phyloP scores from a whole-genome alignment of 2,797 vertebrate genomes.

The Luscinia megarhynchos region DNA sequence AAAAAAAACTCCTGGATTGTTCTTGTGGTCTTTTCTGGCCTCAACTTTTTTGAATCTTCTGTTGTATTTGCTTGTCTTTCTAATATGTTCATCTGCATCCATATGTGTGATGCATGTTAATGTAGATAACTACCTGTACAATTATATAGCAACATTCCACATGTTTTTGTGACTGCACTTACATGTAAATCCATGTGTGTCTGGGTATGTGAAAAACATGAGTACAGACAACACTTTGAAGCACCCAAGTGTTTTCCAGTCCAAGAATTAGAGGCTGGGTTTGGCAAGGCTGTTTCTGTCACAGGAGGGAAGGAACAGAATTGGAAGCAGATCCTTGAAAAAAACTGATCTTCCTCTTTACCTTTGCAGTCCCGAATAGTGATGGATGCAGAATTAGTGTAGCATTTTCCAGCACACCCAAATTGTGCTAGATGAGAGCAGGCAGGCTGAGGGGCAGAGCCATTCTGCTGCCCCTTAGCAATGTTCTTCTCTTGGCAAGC shows the following conservation, averaged over 20 bases:
- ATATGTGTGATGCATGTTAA: background rate
- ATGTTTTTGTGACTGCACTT: background rate
- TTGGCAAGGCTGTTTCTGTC: background rate
- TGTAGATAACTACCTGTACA: background rate
- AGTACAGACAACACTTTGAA: background rate
- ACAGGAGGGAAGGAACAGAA: background rate
- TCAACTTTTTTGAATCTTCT: background rate
- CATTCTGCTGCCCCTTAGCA: background rate
- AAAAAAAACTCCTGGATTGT: background rate
- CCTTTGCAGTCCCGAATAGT: background rate
- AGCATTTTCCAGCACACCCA: background rate
- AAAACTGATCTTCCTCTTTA: background rate
- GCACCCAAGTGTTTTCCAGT: background rate
- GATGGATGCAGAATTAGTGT: background rate
- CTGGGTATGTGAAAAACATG: background rate
- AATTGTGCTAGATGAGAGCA: background rate
- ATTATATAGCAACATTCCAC: background rate
- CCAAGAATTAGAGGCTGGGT: background rate
- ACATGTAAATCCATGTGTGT: background rate
- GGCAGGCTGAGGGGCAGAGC: background rate
- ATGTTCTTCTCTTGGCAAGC: background rate
- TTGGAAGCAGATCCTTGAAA: background rate
- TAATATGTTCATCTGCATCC: accelerated
- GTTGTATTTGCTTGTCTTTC: background rate
- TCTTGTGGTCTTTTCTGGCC: background rate